Evolutionary conservation across 2,113 vertebrate species (phyloP), one percentile per base, ranked within the genome.

Genomic region (Neodontobutis hainanensis): DNA sequence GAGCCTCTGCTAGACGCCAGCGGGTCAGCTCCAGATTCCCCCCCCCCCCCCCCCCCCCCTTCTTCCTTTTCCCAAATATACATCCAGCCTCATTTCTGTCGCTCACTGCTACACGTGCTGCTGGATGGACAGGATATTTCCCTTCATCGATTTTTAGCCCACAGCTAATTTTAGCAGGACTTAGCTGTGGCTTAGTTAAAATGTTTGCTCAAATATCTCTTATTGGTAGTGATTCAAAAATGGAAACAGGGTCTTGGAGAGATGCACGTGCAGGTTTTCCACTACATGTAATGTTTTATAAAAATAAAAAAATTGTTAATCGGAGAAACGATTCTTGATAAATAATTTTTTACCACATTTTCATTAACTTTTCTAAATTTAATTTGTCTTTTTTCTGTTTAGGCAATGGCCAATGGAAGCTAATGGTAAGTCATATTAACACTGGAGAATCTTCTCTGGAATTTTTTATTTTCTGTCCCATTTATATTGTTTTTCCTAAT

Each of bases 91-190:
- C 4, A 7, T 55, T 45, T 52, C 43, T 35, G 36, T 47, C 68
- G 16, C 50, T 45, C 36, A 8, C 52, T 7, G 42, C 45, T 35
- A 60, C 81, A 88, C 80, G 74, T 87, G 84, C 84, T 6, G 53
- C 64, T 5, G 4, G 43, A 77, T 5, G 2, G 43, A 77, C 48
- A 49, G 55, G 27, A 71, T 51, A 69, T 75, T 70, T 79, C 77
- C 70, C 61, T 11, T 48, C 67, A 77, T 84, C 14, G 48, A 81
- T 85, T 84, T 27, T 68, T 70, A 77, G 69, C 78, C 70, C 11
- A 0, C 7, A 55, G 77, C 78, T 89, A 87, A 88, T 87, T 87
- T 89, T 87, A 88, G 80, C 12, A 0, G 16, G 73, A 72, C 52
- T 86, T 80, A 85, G 16, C 50, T 6, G 51, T 10, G 75, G 74